Percentiles rank a stretch among this genome's conserved stretches.
phyloP scores from a whole-genome alignment of 2,113 vertebrate genomes.

The Clarias magur region DNA sequence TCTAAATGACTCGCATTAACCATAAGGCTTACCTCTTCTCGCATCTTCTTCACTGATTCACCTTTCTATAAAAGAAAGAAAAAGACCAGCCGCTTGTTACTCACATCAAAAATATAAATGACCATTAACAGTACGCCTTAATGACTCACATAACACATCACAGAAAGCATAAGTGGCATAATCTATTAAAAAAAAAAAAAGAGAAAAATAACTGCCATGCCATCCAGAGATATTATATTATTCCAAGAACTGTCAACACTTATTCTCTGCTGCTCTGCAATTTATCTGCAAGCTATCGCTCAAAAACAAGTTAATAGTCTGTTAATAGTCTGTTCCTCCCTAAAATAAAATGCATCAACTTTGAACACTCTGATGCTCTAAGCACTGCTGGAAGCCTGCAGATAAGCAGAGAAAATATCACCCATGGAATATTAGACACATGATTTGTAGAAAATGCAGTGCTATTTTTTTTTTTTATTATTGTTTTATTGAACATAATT shows the following conservation, averaged over 20 bases:
- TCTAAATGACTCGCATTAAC: background rate
- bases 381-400: background rate
- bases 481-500: too few relatives aligned
- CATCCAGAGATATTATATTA: background rate
- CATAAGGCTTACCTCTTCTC: constrained; percentile 86
- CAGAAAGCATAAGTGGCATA: background rate
- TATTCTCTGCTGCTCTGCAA: background rate
- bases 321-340: background rate
- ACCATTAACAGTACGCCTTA: background rate
- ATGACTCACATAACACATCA: background rate
- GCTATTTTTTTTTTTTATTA: background rate
- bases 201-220: background rate
- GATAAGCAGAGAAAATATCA: background rate
- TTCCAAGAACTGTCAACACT: background rate
- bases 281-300: background rate
- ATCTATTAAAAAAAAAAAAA: too few relatives aligned
- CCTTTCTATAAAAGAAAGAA: constrained; percentile 81
- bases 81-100: background rate
- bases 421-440: background rate
- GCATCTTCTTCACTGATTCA: constrained; percentile 99
- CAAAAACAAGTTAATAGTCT: background rate
- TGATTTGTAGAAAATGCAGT: background rate
- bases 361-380: background rate
- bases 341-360: background rate
- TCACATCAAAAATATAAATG: background rate